phyloP scores from a whole-genome alignment of 2,888 invertebrate genomes.

The Orchestes rusci region DNA sequence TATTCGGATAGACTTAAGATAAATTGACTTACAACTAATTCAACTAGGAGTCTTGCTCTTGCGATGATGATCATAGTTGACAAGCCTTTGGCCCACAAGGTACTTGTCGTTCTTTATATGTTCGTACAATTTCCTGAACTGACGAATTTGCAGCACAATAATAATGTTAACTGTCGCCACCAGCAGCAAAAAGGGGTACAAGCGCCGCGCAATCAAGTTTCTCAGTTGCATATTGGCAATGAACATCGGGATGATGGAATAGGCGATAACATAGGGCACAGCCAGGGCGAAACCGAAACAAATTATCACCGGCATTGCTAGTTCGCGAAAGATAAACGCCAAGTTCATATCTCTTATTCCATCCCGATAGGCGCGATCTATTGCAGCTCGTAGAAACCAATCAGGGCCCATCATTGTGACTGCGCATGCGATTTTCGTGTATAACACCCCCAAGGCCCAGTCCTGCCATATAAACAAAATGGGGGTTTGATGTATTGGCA shows the following conservation, averaged over 20 bases:
- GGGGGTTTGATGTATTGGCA: slow-evolving; percentile 86
- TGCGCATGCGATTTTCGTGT: slow-evolving; percentile 96
- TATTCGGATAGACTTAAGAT: no score
- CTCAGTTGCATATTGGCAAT: slow-evolving; percentile 58
- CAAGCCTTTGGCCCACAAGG: slow-evolving; percentile 90
- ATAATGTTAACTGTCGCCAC: slow-evolving; percentile 61
- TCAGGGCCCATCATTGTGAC: slow-evolving; percentile 98
- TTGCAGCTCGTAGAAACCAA: slow-evolving; percentile 84
- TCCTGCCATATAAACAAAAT: slow-evolving; percentile 88
- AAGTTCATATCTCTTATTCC: slow-evolving; percentile 91
- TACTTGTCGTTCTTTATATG: slow-evolving; percentile 99
- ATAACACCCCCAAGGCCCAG: slow-evolving; percentile 96
- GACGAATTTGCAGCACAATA: slow-evolving; percentile 79
- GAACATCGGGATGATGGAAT: slow-evolving; percentile 64
- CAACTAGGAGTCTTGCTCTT: no score
- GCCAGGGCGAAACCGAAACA: slow-evolving; percentile 85
- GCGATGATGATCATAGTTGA: slow-evolving; percentile 95
- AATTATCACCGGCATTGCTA: slow-evolving; percentile 85
- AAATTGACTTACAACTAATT: no score
- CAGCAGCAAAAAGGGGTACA: slow-evolving; percentile 84
- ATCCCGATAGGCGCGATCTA: slow-evolving; percentile 90
- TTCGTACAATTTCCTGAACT: slow-evolving; percentile 90
- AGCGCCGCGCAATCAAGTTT: slow-evolving; percentile 72
- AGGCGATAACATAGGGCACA: slow-evolving; percentile 86
- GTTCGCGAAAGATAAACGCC: slow-evolving; percentile 71